Conservation (phyloP, 2,888 invertebrate genomes). For the Tortricodes alternella region DNA sequence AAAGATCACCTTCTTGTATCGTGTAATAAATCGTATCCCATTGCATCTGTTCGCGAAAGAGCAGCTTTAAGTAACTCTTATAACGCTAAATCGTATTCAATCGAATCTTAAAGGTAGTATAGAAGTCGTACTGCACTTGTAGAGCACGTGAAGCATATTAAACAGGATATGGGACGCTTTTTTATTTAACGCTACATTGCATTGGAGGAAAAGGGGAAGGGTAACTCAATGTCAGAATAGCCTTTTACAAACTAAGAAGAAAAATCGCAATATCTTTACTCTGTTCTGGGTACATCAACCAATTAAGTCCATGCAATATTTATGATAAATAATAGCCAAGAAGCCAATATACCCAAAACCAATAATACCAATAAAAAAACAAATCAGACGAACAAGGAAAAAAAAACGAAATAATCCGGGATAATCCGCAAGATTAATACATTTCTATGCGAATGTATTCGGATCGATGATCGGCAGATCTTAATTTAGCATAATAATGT, state of each 20-base stretch:
- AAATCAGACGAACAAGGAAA: not conserved
- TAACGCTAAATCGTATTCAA: not conserved
- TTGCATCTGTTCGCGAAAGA: not conserved
- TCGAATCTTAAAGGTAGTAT: not conserved
- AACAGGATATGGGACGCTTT: not conserved
- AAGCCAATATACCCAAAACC: not conserved
- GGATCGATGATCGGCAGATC: conserved; percentile 13
- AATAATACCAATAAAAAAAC: not conserved
- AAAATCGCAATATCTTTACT: too few species aligned
- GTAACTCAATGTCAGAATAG: too few species aligned
- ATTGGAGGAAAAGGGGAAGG: too few species aligned
- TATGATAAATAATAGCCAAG: not conserved
- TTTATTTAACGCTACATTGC: too few species aligned
- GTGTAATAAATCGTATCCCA: not conserved
- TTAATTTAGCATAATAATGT: conserved; percentile 22
- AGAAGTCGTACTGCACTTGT: not conserved
- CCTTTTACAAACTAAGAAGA: too few species aligned
- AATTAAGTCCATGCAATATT: too few species aligned
- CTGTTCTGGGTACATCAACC: too few species aligned
- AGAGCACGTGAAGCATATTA: not conserved
- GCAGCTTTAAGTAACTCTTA: not conserved
- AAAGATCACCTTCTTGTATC: not conserved
- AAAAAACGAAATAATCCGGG: not conserved
- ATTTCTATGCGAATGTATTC: conserved; percentile 25
- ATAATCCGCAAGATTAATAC: conserved; percentile 25